Evolutionary conservation across 2,113 vertebrate species (phyloP).

Genomic region (Cyanoramphus novaezelandiae): DNA sequence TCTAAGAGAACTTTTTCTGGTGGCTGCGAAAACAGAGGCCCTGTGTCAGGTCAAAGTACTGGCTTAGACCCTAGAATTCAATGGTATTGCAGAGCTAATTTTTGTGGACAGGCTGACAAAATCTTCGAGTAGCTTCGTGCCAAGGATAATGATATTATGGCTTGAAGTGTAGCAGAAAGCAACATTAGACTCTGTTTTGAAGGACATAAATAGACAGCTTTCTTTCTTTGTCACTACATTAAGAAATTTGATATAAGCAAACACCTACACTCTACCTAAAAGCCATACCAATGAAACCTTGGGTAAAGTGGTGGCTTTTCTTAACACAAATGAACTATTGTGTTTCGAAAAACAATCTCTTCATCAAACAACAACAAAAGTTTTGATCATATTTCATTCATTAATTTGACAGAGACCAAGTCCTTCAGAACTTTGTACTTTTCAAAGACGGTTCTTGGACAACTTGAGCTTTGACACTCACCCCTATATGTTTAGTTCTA

Average conservation of each 20-base stretch:
- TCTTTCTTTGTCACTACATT: slow-evolving; percentile 23
- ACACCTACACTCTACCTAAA: neutral
- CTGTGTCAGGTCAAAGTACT: neutral
- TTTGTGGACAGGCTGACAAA: neutral
- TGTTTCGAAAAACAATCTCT: neutral
- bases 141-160: slow-evolving; percentile 37
- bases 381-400: neutral
- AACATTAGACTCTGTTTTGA: neutral
- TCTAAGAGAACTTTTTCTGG: slow-evolving; percentile 7
- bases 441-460: neutral
- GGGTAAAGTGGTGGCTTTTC: neutral
- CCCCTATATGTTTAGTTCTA: rapidly evolving
- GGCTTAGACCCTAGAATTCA: neutral
- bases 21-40: slow-evolving; percentile 5
- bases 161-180: neutral
- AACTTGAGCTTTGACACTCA: neutral
- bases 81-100: neutral
- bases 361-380: neutral
- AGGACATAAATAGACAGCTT: slow-evolving; percentile 32
- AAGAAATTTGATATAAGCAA: slow-evolving; percentile 9
- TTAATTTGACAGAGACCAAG: neutral
- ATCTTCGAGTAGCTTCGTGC: neutral
- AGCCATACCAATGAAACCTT: neutral
- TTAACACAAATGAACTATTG: neutral
- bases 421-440: neutral